Evolutionary conservation across 2,797 vertebrate genomes (phyloP).

Genomic region (Echiichthys vipera): DNA sequence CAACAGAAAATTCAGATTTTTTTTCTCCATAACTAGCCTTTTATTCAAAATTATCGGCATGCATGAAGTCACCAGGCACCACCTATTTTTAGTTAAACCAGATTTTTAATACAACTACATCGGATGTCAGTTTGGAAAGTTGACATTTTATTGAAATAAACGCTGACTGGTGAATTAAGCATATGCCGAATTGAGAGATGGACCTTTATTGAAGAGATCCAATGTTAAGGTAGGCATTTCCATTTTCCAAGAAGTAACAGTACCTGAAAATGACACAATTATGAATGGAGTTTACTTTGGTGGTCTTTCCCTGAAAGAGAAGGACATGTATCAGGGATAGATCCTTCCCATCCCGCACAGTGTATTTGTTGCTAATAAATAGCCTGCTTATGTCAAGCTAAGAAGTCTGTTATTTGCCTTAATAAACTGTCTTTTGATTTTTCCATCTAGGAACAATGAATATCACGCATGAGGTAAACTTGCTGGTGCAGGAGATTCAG

Average conservation of each 20-base stretch:
- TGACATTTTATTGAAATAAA: too few relatives aligned
- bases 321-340: background rate
- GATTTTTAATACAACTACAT: background rate
- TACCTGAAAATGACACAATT: background rate
- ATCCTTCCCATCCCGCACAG: background rate
- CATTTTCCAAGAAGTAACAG: background rate
- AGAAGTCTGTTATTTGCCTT: background rate
- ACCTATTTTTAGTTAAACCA: background rate
- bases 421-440: background rate
- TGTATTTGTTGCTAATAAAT: background rate
- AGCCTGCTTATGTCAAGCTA: background rate
- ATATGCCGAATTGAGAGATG: background rate
- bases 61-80: background rate
- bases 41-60: background rate
- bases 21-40: fast-evolving
- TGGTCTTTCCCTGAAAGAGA: background rate
- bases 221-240: background rate
- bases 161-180: fast-evolving
- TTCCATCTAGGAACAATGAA: slow-evolving; percentile 87
- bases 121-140: background rate
- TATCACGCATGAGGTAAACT: slow-evolving; percentile 88
- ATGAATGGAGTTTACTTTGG: background rate
- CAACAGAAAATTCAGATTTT: background rate
- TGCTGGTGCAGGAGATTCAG: slow-evolving; percentile 92
- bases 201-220: fast-evolving